Evolutionary conservation across 2,888 invertebrate genomes (phyloP).

Genomic region (Leucoptera coffeella): DNA sequence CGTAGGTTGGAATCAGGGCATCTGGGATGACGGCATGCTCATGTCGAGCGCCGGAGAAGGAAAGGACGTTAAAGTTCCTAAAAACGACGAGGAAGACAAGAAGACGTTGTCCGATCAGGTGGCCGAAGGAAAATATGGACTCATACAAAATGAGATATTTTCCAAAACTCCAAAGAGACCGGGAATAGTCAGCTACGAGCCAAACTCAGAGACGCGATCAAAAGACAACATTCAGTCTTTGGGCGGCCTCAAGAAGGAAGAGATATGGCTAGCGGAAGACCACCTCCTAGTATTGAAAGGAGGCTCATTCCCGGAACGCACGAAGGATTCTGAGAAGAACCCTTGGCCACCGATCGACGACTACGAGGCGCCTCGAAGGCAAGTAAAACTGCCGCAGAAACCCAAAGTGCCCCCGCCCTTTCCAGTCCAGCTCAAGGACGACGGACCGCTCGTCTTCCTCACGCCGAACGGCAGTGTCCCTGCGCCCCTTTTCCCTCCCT

Average conservation of each 20-base stretch:
- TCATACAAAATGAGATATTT: slow-evolving; percentile 82
- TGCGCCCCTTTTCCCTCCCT: slow-evolving; percentile 62
- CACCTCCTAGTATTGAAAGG: slow-evolving; percentile 79
- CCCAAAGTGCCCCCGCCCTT: slow-evolving; percentile 88
- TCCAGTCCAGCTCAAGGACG: slow-evolving; percentile 82
- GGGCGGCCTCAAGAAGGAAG: slow-evolving; percentile 77
- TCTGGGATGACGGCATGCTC: slow-evolving; percentile 63
- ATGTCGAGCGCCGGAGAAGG: slow-evolving; percentile 66
- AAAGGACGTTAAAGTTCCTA: slow-evolving; percentile 31
- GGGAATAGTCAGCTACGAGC: slow-evolving; percentile 75
- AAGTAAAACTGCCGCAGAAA: slow-evolving; percentile 76
- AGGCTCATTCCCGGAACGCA: slow-evolving; percentile 60
- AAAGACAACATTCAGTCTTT: slow-evolving; percentile 73
- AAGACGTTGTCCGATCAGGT: slow-evolving; percentile 87
- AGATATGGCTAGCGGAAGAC: slow-evolving; percentile 87
- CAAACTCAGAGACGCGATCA: slow-evolving; percentile 71
- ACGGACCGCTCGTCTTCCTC: slow-evolving; percentile 82
- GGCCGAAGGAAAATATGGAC: slow-evolving; percentile 83
- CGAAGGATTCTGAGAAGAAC: slow-evolving; percentile 31
- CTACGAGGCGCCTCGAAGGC: slow-evolving; percentile 75
- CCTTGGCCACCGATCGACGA: slow-evolving; percentile 80
- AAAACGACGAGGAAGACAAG: slow-evolving; percentile 57
- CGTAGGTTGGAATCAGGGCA: slow-evolving; percentile 46
- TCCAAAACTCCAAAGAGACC: slow-evolving; percentile 64
- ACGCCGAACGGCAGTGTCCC: slow-evolving; percentile 72